Conservation (phyloP, 2,888 invertebrate species). For the Pseudococcus longispinus region DNA sequence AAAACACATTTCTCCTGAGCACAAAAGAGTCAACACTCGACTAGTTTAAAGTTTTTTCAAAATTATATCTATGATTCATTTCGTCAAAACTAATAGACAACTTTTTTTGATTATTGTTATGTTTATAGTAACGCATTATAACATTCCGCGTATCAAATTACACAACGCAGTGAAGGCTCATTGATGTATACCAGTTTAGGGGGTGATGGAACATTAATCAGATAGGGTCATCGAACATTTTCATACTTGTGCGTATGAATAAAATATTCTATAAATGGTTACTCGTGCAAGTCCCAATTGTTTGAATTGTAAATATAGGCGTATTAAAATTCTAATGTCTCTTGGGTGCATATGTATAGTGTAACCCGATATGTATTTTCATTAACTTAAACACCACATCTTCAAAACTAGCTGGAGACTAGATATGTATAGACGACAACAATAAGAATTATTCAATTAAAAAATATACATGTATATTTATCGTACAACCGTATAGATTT, state of each 20-base stretch:
- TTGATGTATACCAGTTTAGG: background rate
- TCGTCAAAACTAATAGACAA: background rate
- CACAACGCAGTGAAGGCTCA: background rate
- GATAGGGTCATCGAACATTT: constrained; percentile 1
- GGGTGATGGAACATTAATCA: background rate
- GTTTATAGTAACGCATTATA: background rate
- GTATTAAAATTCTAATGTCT: constrained; percentile 4
- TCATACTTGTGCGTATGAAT: background rate
- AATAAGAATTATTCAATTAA: background rate
- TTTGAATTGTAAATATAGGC: constrained; percentile 23
- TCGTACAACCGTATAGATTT: constrained; percentile 29
- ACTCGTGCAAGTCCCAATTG: background rate
- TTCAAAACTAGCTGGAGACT: background rate
- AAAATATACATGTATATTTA: constrained; percentile 9
- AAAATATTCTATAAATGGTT: constrained; percentile 12
- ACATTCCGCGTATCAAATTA: background rate
- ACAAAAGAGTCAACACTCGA: no score
- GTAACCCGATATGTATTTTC: constrained; percentile 1
- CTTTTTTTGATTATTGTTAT: background rate
- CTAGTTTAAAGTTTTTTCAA: no score
- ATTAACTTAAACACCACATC: background rate
- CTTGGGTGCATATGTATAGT: background rate
- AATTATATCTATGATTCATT: background rate
- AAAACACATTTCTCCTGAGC: no score
- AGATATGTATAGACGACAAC: background rate